Percentiles rank a stretch among this genome's conserved stretches.
Conservation (phyloP, 2,797 vertebrate species). For the Dicrostonyx torquatus region DNA sequence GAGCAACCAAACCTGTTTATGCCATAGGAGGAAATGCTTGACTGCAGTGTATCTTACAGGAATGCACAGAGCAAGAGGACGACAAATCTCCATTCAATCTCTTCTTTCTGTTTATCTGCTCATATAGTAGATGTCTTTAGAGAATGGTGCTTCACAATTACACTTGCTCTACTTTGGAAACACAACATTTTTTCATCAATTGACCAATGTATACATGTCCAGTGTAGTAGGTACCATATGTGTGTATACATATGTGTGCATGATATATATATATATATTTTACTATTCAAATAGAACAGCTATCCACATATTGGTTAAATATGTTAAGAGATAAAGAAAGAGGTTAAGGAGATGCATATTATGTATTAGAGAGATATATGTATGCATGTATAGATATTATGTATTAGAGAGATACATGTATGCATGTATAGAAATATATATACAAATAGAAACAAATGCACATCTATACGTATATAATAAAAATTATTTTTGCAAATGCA, state of each 20-base stretch:
- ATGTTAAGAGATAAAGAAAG: background rate
- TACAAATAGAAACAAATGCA: background rate
- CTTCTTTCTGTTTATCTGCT: conserved; percentile 21
- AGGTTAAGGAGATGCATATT: background rate
- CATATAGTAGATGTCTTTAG: conserved; percentile 49
- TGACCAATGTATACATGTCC: background rate
- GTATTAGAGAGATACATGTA: background rate
- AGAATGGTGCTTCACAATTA: conserved; percentile 35
- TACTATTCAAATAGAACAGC: conserved; percentile 25
- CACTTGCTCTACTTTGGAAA: conserved; percentile 41
- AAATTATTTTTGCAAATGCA: conserved; percentile 10
- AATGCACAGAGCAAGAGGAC: conserved; percentile 27
- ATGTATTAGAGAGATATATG: background rate
- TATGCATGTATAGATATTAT: background rate
- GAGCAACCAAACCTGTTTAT: conserved; percentile 48
- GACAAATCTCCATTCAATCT: conserved; percentile 25
- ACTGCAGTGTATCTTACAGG: background rate
- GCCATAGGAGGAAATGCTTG: conserved; percentile 48
- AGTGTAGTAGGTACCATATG: background rate
- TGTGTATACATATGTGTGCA: background rate
- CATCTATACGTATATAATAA: background rate
- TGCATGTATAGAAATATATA: background rate
- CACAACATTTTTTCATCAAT: background rate
- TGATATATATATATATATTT: background rate
- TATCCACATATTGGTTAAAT: background rate